phyloP scores from a whole-genome alignment of 92 coral and sea anemone species.

The Zoanthus sansibaricus region DNA sequence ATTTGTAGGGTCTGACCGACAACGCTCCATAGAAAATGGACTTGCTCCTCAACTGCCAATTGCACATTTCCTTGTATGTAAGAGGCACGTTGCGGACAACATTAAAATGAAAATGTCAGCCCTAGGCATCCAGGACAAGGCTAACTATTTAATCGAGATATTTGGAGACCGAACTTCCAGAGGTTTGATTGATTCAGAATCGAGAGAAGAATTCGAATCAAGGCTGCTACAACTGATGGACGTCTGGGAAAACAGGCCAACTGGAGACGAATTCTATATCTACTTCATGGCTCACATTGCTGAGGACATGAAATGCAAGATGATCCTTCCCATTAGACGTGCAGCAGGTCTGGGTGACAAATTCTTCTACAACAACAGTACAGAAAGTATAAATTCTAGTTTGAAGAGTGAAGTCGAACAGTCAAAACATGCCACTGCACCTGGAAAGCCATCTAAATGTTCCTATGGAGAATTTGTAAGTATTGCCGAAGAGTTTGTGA shows the following conservation, averaged over 20 bases:
- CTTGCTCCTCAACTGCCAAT: constrained; percentile 49
- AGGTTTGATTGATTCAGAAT: constrained; percentile 59
- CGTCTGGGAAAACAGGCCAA: constrained; percentile 45
- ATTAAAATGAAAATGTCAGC: constrained; percentile 38
- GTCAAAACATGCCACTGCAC: neutral
- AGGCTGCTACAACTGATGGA: constrained; percentile 37
- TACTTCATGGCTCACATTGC: constrained; percentile 59
- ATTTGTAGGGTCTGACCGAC: constrained; percentile 63
- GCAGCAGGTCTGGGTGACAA: constrained; percentile 54
- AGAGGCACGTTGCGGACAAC: constrained; percentile 59
- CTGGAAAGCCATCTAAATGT: constrained; percentile 9
- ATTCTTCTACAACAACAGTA: constrained; percentile 54
- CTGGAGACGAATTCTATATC: constrained; percentile 42
- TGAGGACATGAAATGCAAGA: constrained; percentile 63
- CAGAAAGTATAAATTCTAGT: constrained; percentile 38
- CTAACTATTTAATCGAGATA: constrained; percentile 38
- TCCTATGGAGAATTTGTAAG: too few species aligned
- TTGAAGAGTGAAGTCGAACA: constrained; percentile 3
- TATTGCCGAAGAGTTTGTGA: too few species aligned
- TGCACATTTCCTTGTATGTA: constrained; percentile 69
- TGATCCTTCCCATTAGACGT: constrained; percentile 56
- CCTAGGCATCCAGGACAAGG: constrained; percentile 19
- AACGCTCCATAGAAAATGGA: constrained; percentile 52
- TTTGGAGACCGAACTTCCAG: constrained; percentile 49
- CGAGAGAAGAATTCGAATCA: constrained; percentile 52